Percentiles rank a stretch among this genome's conserved stretches.
These are phyloP conservation scores for Pelochelys cantorii DNA, from an alignment of 2,797 vertebrate genomes.

Conservation along the genomic window DNA sequence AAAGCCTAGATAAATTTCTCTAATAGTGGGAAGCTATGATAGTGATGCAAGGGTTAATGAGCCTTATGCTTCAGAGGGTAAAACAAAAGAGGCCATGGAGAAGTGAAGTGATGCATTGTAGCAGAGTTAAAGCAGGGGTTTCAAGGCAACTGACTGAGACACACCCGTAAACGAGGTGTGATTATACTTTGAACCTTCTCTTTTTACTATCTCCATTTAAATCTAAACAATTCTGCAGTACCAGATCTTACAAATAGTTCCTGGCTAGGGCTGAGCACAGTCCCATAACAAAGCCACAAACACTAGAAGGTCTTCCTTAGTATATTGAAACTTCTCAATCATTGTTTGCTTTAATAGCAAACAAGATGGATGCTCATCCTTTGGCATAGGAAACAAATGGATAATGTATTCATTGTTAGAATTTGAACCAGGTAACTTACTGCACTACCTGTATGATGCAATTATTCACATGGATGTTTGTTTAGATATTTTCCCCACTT, in stretches of 20 bases:
- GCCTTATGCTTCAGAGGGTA: not conserved
- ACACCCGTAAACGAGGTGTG: not conserved
- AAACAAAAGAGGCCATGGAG: not conserved
- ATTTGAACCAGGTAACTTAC: slow-evolving; percentile 20
- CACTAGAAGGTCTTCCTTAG: not conserved
- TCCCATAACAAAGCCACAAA: not conserved
- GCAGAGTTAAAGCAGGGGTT: not conserved
- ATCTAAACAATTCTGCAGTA: not conserved
- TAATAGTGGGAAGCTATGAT: not conserved
- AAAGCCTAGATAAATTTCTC: not conserved
- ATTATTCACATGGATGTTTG: not conserved
- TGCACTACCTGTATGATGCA: not conserved
- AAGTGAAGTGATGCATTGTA: not conserved
- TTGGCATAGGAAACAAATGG: not conserved
- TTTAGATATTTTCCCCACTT: not conserved
- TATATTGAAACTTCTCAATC: not conserved
- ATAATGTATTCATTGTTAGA: not conserved
- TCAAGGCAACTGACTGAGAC: not conserved
- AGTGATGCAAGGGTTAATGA: not conserved
- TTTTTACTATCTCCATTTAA: not conserved
- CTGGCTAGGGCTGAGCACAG: not conserved
- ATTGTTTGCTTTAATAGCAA: not conserved
- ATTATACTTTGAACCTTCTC: not conserved
- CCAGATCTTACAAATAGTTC: not conserved
- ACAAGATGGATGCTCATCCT: not conserved